Conservation (phyloP, 1,140 invertebrate species). For the Dermatophagoides farinae region DNA sequence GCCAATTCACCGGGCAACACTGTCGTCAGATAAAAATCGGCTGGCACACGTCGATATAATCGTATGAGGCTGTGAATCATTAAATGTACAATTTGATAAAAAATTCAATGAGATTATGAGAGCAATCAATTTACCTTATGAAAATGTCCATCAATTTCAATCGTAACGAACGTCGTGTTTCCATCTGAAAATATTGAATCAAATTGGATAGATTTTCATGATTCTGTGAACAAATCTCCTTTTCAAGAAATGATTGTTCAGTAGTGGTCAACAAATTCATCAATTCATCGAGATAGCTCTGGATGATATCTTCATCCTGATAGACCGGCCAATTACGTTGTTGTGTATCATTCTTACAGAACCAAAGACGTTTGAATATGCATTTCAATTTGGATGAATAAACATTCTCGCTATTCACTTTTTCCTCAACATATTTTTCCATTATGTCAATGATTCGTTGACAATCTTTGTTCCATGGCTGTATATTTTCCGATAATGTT, state of each 20-base stretch:
- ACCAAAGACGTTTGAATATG: slow-evolving; percentile 55
- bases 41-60: slow-evolving; percentile 23
- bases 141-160: slow-evolving; percentile 10
- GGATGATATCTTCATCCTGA: slow-evolving; percentile 68
- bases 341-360: slow-evolving; percentile 75
- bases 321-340: slow-evolving; percentile 79
- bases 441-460: slow-evolving; percentile 11
- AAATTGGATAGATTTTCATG: slow-evolving; percentile 25
- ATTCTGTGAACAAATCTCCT: slow-evolving; percentile 23
- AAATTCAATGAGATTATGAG: not conserved
- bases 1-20: slow-evolving; percentile 68
- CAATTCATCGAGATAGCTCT: slow-evolving; percentile 56
- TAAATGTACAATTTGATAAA: not conserved
- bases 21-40: slow-evolving; percentile 58
- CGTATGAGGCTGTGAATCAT: not conserved
- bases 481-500: slow-evolving; percentile 20
- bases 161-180: slow-evolving; percentile 15
- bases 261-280: slow-evolving; percentile 57
- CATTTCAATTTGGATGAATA: slow-evolving; percentile 55
- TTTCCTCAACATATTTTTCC: slow-evolving; percentile 16
- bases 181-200: slow-evolving; percentile 21
- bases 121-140: not conserved
- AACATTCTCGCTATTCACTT: slow-evolving; percentile 30
- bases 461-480: slow-evolving; percentile 20
- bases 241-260: slow-evolving; percentile 24